Conservation (phyloP, 2,888 invertebrate species). For the Synergus itoensis region DNA sequence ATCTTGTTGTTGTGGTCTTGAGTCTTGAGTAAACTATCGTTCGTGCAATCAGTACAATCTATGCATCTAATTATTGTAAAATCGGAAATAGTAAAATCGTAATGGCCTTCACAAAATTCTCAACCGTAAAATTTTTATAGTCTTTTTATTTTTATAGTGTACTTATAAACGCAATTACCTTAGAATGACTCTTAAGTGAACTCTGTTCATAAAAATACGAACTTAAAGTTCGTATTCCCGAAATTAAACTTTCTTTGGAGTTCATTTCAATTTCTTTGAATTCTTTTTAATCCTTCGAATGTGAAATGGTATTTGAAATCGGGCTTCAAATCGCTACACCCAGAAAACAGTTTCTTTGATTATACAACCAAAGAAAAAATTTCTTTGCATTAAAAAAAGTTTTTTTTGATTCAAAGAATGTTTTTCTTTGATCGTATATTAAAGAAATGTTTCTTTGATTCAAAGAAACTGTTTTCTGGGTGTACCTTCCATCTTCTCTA, state of each 20-base stretch:
- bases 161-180: background rate
- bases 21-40: background rate
- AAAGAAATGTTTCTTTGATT: too few species aligned
- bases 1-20: background rate
- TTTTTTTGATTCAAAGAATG: too few species aligned
- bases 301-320: too few species aligned
- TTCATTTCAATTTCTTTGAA: too few species aligned
- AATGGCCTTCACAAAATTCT: background rate
- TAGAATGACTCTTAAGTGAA: background rate
- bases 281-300: too few species aligned
- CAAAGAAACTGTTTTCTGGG: too few species aligned
- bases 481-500: background rate
- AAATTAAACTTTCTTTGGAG: too few species aligned
- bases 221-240: background rate
- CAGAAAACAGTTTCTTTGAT: too few species aligned
- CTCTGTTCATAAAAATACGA: background rate
- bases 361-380: too few species aligned
- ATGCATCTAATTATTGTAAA: background rate
- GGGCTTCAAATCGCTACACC: too few species aligned
- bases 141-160: background rate
- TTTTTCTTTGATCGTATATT: too few species aligned
- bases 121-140: conserved; percentile 14
- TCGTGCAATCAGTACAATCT: background rate
- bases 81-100: background rate
- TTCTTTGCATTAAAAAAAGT: too few species aligned